phyloP scores from a whole-genome alignment of 2,797 vertebrate genomes.

The Argya squamiceps region DNA sequence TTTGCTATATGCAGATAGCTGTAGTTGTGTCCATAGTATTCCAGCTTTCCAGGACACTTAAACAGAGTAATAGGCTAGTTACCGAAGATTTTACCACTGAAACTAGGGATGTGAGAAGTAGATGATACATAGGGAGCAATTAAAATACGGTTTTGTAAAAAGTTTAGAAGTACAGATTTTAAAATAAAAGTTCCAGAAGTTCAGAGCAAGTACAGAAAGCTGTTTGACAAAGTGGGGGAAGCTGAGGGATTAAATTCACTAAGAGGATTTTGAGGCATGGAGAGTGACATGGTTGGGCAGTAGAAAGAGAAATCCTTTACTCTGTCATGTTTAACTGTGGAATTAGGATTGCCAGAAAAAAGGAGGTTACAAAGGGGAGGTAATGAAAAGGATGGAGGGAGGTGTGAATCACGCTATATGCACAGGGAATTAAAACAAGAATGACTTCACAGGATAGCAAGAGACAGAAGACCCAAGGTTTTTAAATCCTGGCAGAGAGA shows the following conservation, averaged over 20 bases:
- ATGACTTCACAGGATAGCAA: not conserved
- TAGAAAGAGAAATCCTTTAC: constrained; percentile 55
- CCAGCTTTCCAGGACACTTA: not conserved
- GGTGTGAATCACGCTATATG: not conserved
- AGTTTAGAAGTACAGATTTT: not conserved
- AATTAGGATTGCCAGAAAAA: constrained; percentile 35
- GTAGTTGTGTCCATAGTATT: not conserved
- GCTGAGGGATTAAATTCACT: constrained; percentile 25
- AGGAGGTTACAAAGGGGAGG: constrained; percentile 24
- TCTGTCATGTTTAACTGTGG: constrained; percentile 24
- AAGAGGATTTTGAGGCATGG: constrained; percentile 53
- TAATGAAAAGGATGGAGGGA: not conserved
- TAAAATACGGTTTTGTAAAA: constrained; percentile 27
- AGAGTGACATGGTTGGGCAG: constrained; percentile 39
- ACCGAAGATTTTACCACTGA: not conserved
- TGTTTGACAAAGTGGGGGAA: constrained; percentile 10
- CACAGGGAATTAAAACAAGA: not conserved
- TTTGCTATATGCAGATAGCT: not conserved
- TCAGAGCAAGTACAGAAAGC: constrained; percentile 7
- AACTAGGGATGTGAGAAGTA: not conserved
- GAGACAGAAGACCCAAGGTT: not conserved
- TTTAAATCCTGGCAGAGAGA: not conserved
- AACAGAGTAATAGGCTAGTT: not conserved
- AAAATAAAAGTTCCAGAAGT: constrained; percentile 27
- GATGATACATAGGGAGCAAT: not conserved